Evolutionary conservation across 2,113 vertebrate genomes (phyloP).

Genomic region (Dasypus novemcinctus): DNA sequence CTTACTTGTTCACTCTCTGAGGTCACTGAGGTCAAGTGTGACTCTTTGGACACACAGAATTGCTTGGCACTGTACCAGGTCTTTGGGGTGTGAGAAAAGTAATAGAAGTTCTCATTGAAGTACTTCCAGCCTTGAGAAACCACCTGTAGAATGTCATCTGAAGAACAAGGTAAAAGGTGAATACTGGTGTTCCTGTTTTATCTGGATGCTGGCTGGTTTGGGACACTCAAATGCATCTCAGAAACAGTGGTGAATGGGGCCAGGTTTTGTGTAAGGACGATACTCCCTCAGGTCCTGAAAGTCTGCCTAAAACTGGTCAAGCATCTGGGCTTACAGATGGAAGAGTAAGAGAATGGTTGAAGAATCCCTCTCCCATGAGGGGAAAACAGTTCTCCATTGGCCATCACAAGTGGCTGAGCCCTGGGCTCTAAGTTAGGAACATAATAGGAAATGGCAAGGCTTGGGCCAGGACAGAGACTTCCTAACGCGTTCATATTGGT

Average conservation of each 20-base stretch:
- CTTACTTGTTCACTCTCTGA: conserved; percentile 74
- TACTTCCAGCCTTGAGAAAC: conserved; percentile 67
- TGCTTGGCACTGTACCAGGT: conserved; percentile 72
- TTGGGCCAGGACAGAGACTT: background rate
- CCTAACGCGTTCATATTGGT: background rate
- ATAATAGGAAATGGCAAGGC: background rate
- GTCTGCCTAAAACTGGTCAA: background rate
- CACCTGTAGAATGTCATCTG: conserved; percentile 61
- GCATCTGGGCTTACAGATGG: background rate
- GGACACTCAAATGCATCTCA: background rate
- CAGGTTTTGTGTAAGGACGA: background rate
- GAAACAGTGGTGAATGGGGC: background rate
- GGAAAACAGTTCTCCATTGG: background rate
- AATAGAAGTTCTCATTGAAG: conserved; percentile 66
- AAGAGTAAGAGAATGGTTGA: background rate
- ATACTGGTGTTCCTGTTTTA: too few relatives aligned
- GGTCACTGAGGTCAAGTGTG: conserved; percentile 70
- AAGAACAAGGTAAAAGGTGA: background rate
- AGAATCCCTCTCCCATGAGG: background rate
- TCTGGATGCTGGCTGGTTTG: background rate
- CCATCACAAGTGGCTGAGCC: background rate
- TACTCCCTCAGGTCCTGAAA: background rate
- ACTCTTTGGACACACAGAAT: conserved; percentile 38
- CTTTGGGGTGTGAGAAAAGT: conserved; percentile 48
- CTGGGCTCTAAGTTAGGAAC: background rate